Evolutionary conservation across 2,888 invertebrate species (phyloP), one percentile per base, ranked within the genome.

Genomic region (Sinopyrophorus schimmeli): DNA sequence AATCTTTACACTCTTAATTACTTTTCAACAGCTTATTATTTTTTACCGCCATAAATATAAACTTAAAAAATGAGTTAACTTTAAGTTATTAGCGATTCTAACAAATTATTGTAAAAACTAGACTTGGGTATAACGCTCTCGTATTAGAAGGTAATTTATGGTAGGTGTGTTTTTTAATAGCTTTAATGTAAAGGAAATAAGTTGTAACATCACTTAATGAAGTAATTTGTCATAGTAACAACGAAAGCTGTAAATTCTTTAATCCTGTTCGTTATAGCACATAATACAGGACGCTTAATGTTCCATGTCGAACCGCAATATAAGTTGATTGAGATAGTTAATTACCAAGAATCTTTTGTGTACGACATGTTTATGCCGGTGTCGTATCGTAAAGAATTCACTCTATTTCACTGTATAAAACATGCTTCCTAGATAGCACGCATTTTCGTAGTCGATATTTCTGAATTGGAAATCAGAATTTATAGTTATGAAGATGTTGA

Each of bases 231-330:
- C 46, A 46, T 51, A 40, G 46, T 16, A 11, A 47, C 32, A 38
- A 24, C 14, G 18, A 18, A 21, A 47, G 51, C 32, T 46, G 51
- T 51, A 51, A 51, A 54, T 54, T 54, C 54, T 52, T 47, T 54
- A 54, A 54, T 54, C 51, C 38, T 41, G 47, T 54, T 43, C 37
- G 51, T 48, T 54, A 54, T 48, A 44, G 52, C 37, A 47, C 46
- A 54, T 52, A 51, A 52, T 44, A 34, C 52, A 51, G 47, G 47
- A 28, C 40, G 38, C 40, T 52, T 52, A 52, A 48, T 52, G 54
- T 52, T 39, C 47, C 47, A 37, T 51, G 47, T 42, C 44, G 47
- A 47, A 54, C 39, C 35, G 44, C 50, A 39, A 32, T 50, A 44
- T 44, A 44, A 47, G 41, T 47, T 47, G 47, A 47, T 47, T 47